phyloP scores from a whole-genome alignment of 1,140 invertebrate genomes.

The Leptinotarsa undecemlineata region DNA sequence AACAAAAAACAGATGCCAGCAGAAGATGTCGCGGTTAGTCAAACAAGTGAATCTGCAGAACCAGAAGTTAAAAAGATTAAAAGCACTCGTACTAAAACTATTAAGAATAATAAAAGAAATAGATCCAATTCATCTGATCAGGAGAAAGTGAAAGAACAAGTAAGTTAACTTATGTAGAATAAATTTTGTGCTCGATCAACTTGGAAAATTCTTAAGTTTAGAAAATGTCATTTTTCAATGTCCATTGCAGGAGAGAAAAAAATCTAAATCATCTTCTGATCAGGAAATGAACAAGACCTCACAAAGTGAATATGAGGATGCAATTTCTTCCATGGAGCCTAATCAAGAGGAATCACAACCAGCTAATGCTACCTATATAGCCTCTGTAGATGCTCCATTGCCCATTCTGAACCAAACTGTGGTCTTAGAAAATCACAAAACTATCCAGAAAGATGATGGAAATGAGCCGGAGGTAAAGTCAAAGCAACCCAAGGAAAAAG shows the following conservation, averaged over 20 bases:
- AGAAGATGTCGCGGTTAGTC: neutral
- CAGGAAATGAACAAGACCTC: slow-evolving; percentile 13
- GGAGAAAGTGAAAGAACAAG: slow-evolving; percentile 13
- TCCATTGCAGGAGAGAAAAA: slow-evolving; percentile 17
- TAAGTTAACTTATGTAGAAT: neutral
- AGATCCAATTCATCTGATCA: slow-evolving; percentile 12
- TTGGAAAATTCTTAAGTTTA: no score
- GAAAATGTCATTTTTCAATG: neutral
- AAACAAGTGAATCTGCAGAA: neutral
- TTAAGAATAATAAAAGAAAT: slow-evolving; percentile 6
- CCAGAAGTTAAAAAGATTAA: slow-evolving; percentile 9
- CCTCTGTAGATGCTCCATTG: neutral
- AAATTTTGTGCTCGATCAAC: no score
- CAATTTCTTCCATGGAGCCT: slow-evolving; percentile 29
- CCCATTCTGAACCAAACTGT: slow-evolving; percentile 30
- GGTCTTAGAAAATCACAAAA: slow-evolving; percentile 34
- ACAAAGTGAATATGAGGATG: slow-evolving; percentile 37
- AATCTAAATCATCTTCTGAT: slow-evolving; percentile 25
- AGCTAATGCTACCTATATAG: slow-evolving; percentile 24
- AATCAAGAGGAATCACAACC: neutral
- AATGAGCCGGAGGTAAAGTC: slow-evolving; percentile 16
- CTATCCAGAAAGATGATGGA: slow-evolving; percentile 38
- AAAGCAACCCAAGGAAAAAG: neutral
- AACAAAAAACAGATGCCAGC: slow-evolving; percentile 10
- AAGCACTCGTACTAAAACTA: slow-evolving; percentile 10